phyloP scores from a whole-genome alignment of 2,888 invertebrate species.

The Heliconius ethilla region DNA sequence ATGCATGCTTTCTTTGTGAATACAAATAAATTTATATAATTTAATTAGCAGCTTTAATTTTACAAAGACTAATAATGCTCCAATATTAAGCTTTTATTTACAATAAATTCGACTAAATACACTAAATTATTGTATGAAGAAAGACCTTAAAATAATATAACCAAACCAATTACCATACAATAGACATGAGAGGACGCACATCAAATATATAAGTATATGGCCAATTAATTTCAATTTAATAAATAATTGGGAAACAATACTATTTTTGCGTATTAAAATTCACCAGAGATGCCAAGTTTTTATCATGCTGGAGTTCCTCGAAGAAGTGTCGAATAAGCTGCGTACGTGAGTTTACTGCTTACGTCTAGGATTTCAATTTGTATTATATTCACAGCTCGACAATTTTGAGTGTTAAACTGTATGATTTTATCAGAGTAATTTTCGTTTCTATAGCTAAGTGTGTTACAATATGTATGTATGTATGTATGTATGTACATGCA shows the following conservation, averaged over 20 bases:
- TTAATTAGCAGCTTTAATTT: not conserved
- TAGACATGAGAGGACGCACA: conserved; percentile 26
- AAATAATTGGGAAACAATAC: conserved; percentile 16
- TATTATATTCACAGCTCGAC: conserved; percentile 21
- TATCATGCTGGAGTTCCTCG: conserved; percentile 32
- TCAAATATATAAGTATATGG: conserved; percentile 20
- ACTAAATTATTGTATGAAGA: not conserved
- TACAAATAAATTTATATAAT: too few species aligned
- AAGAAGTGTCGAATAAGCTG: conserved; percentile 36
- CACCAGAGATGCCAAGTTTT: conserved; percentile 23
- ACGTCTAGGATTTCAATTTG: conserved; percentile 21
- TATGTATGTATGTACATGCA: not conserved
- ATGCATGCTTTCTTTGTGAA: too few species aligned
- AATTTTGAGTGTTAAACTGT: conserved; percentile 32
- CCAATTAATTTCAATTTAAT: conserved; percentile 29
- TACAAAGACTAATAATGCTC: not conserved
- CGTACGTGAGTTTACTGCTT: conserved; percentile 30
- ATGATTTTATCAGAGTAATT: conserved; percentile 32
- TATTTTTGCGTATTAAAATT: conserved; percentile 32
- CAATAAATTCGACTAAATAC: too few species aligned
- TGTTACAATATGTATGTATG: not conserved
- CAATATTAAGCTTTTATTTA: not conserved
- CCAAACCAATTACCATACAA: conserved; percentile 32
- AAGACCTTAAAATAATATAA: conserved; percentile 15
- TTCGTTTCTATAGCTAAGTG: conserved; percentile 19